Base-by-base conservation (phyloP, 2,113 vertebrate genomes). In the Phrynosoma platyrhinos region DNA sequence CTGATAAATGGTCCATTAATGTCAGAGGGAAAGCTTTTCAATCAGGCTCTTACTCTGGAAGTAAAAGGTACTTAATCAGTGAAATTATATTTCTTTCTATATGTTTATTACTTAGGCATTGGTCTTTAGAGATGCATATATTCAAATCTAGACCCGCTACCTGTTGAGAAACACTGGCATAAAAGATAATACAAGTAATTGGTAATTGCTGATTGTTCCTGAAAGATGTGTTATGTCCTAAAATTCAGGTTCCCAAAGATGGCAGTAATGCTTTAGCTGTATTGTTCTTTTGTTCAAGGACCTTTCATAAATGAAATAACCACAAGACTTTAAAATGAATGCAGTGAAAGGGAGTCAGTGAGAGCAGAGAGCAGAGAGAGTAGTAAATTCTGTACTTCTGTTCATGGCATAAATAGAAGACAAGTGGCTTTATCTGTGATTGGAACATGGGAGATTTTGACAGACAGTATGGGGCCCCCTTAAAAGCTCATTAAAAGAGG, bases 141-240 rank as follows among this genome's bases (percentile, higher is more conserved):
- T 93, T 94, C 92, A 89, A 95, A 87, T 93, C 92, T 92, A 93
- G 90, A 88, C 83, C 21, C 4, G 85, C 88, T 95, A 92, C 93
- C 94, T 94, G 82, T 95, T 94, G 82, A 93, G 94, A 94, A 96
- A 95, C 74, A 79, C 84, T 0, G 0, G 87, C 96, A 96, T 13
- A 93, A 0, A 81, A 92, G 94, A 93, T 95, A 94, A 96, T 94
- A 79, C 55, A 94, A 92, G 89, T 93, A 95, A 95, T 96, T 96
- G 96, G 87, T 90, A 94, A 95, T 40, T 76, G 94, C 91, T 95
- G 77, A 86, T 95, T 86, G 81, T 75, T 88, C 85, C 42, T 84
- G 85, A 79, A 91, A 93, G 78, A 79, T 91, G 75, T 89, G 83
- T n/a, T 93, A 88, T 93, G 95, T 84, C 82, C 83, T 92, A 88